A percentile compares a stretch with the other conserved stretches of the same genome.
These are phyloP conservation scores for Cecidostiba fungosa DNA, from an alignment of 2,888 invertebrate species.

Conservation along the genomic window DNA sequence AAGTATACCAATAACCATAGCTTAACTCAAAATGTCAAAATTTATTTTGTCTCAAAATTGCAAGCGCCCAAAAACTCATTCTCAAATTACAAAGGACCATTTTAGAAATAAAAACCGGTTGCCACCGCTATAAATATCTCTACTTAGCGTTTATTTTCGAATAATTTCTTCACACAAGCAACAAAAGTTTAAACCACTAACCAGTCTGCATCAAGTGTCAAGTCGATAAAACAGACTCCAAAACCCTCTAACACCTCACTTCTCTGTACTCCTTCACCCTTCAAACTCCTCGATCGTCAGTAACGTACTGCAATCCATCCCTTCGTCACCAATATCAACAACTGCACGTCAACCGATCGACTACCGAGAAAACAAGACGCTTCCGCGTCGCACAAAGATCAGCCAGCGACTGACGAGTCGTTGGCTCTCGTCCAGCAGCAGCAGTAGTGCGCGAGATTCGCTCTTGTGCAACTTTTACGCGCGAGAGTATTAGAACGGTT, in stretches of 20 bases:
- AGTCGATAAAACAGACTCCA: constrained; percentile 31
- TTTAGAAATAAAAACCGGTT: constrained; percentile 3
- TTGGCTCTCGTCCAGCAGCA: constrained; percentile 46
- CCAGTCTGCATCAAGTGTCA: constrained; percentile 22
- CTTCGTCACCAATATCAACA: neutral
- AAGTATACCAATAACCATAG: too few species aligned
- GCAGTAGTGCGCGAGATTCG: constrained; percentile 17
- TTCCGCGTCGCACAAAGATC: constrained; percentile 48
- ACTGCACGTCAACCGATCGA: neutral
- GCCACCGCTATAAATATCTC: neutral
- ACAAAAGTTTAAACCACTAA: constrained; percentile 4
- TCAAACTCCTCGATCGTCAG: neutral
- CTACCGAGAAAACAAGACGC: neutral
- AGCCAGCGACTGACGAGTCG: constrained; percentile 49
- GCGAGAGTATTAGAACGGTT: neutral
- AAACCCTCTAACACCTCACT: neutral
- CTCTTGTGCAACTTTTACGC: constrained; percentile 48
- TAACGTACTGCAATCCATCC: neutral
- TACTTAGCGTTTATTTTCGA: constrained; percentile 8
- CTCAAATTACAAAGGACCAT: neutral
- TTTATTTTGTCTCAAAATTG: too few species aligned
- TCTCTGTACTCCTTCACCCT: neutral
- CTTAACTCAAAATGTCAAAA: too few species aligned
- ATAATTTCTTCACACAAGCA: neutral
- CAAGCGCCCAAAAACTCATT: neutral